A percentile compares a stretch with the other conserved stretches of the same genome.
Evolutionary conservation across 2,797 vertebrate genomes (phyloP).

Genomic region (Helostoma temminkii): DNA sequence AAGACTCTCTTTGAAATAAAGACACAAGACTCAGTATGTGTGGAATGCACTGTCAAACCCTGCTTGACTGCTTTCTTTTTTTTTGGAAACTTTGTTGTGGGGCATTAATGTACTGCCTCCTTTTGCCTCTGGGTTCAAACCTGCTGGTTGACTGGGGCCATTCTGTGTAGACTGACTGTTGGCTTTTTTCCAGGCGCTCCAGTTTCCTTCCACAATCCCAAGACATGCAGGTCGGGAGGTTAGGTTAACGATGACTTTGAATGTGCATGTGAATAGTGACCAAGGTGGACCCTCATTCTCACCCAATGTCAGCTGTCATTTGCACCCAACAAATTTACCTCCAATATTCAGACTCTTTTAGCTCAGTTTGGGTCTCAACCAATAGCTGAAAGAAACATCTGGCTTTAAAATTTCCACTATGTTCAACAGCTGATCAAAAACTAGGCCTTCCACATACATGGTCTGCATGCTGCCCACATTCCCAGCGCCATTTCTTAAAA

Average conservation of each 20-base stretch:
- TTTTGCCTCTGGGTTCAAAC: too few relatives aligned
- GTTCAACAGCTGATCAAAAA: constrained; percentile 28
- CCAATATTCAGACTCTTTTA: background rate
- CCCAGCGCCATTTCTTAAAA: constrained; percentile 57
- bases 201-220: background rate
- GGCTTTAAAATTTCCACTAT: constrained; percentile 9
- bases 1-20: constrained; percentile 46
- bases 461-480: constrained; percentile 24
- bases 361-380: constrained; percentile 11
- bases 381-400: background rate
- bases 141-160: too few relatives aligned
- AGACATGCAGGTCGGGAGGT: too few relatives aligned
- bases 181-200: too few relatives aligned
- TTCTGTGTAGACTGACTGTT: too few relatives aligned
- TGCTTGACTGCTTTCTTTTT: background rate
- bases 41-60: constrained; percentile 30
- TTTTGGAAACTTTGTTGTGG: background rate
- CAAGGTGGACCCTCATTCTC: too few relatives aligned
- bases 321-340: background rate
- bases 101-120: background rate
- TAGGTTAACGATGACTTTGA: too few relatives aligned
- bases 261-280: too few relatives aligned
- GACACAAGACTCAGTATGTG: constrained; percentile 33
- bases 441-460: constrained; percentile 26
- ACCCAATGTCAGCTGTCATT: background rate